Conservation (phyloP, 37 sponge, comb jelly and placozoan genomes). For the Haliclona indistincta region DNA sequence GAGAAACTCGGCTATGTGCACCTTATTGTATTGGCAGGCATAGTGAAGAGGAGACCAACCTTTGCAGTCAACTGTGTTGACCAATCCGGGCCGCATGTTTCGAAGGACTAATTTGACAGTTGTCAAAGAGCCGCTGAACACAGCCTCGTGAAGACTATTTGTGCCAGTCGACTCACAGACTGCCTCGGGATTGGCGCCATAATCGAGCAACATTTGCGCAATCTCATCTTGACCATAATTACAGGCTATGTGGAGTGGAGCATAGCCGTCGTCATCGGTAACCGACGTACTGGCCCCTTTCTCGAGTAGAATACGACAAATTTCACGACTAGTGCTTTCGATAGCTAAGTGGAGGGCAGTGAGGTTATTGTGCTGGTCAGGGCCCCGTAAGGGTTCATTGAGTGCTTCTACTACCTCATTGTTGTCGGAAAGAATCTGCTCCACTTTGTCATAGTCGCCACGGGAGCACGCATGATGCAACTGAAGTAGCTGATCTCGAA, state of each 20-base stretch:
- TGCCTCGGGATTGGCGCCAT: conserved; percentile 52
- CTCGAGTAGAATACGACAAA: conserved; percentile 56
- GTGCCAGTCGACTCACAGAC: conserved; percentile 43
- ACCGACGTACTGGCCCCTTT: conserved; percentile 53
- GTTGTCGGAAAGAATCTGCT: conserved; percentile 68
- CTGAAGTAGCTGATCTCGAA: neutral
- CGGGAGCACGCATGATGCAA: conserved; percentile 34
- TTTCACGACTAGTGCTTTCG: conserved; percentile 50
- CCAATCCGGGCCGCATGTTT: conserved; percentile 19
- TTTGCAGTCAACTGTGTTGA: conserved; percentile 59
- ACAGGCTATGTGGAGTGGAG: conserved; percentile 74
- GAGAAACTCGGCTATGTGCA: conserved; percentile 40
- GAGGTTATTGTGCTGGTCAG: conserved; percentile 34
- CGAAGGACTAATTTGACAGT: conserved; percentile 47
- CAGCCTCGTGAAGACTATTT: conserved; percentile 78
- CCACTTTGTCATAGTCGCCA: conserved; percentile 62
- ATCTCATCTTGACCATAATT: conserved; percentile 58
- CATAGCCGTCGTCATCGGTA: conserved; percentile 70
- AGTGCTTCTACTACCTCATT: conserved; percentile 56
- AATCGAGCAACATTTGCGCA: conserved; percentile 52
- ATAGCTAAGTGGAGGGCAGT: conserved; percentile 72
- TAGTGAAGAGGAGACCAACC: conserved; percentile 82
- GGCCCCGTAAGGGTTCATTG: conserved; percentile 54
- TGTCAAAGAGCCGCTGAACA: conserved; percentile 62
- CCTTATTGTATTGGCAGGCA: conserved; percentile 77